Conservation (phyloP, 2,113 vertebrate species). For the Sebastes fasciatus region DNA sequence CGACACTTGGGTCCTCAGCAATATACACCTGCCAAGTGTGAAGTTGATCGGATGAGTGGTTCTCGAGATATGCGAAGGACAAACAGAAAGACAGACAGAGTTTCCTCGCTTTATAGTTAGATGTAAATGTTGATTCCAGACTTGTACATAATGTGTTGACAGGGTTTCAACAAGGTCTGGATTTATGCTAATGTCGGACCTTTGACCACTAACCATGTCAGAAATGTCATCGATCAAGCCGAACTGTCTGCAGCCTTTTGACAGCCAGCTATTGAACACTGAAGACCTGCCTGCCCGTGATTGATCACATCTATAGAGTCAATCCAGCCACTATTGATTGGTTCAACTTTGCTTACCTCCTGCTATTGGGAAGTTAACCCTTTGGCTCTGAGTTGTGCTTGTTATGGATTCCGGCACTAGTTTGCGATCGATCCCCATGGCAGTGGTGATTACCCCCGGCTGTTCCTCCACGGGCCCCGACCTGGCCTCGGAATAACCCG, state of each 20-base stretch:
- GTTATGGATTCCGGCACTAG: conserved; percentile 42
- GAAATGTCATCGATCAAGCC: conserved; percentile 44
- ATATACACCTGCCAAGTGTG: too few species aligned
- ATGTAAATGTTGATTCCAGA: conserved; percentile 4
- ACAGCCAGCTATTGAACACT: conserved; percentile 51
- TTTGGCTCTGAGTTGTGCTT: conserved; percentile 55
- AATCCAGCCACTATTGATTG: conserved; percentile 57
- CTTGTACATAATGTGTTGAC: conserved; percentile 6
- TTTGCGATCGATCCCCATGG: conserved; percentile 30
- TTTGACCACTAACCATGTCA: conserved; percentile 36
- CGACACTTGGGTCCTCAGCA: too few species aligned
- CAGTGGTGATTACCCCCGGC: conserved; percentile 25
- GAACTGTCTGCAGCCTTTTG: conserved; percentile 42
- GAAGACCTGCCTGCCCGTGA: conserved; percentile 58
- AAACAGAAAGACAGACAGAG: too few species aligned
- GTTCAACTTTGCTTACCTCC: conserved; percentile 78
- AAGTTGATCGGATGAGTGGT: too few species aligned
- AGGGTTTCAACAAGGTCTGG: conserved; percentile 24
- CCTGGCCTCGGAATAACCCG: conserved; percentile 26
- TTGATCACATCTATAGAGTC: conserved; percentile 68
- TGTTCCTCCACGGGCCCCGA: conserved; percentile 22
- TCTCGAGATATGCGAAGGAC: too few species aligned
- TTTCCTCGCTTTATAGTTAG: too few species aligned
- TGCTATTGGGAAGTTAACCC: conserved; percentile 56
- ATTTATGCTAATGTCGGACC: conserved; percentile 44